Conservation (phyloP, 2,113 vertebrate genomes). For the Syngnathus typhle region DNA sequence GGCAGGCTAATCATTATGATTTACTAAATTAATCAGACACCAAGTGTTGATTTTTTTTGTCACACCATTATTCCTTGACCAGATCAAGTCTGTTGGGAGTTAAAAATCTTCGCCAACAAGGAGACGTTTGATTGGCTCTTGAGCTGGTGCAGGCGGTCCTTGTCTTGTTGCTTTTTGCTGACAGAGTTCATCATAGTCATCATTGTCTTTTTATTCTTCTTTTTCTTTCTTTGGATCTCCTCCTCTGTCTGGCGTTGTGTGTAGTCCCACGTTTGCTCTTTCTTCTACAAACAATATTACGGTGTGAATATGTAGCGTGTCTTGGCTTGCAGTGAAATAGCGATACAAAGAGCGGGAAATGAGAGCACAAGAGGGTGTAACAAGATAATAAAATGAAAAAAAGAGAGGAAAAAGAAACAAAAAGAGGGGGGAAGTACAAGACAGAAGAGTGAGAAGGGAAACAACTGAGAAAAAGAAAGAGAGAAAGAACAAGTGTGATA, state of each 20-base stretch:
- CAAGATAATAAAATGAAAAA: background rate
- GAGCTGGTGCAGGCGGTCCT: constrained; percentile 54
- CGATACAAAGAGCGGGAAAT: background rate
- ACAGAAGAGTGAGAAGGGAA: too few species aligned
- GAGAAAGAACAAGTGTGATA: too few species aligned
- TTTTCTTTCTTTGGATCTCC: constrained; percentile 71
- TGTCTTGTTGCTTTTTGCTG: constrained; percentile 61
- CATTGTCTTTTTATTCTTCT: background rate
- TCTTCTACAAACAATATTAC: constrained; percentile 17
- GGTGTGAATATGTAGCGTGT: background rate
- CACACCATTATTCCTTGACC: background rate
- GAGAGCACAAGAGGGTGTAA: too few species aligned
- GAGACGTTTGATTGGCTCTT: constrained; percentile 80
- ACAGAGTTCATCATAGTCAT: constrained; percentile 26
- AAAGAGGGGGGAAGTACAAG: too few species aligned
- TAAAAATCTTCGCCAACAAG: constrained; percentile 82
- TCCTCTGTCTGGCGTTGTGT: constrained; percentile 79
- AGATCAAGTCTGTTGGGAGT: constrained; percentile 32
- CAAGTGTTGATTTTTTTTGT: background rate
- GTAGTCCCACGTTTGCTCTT: constrained; percentile 77
- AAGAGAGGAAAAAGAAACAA: background rate
- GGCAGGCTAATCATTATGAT: too few species aligned
- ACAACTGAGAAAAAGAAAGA: too few species aligned
- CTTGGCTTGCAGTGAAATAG: background rate
- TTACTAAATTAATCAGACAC: too few species aligned